Conservation (phyloP, 2,113 vertebrate species). For the Myodes glareolus region DNA sequence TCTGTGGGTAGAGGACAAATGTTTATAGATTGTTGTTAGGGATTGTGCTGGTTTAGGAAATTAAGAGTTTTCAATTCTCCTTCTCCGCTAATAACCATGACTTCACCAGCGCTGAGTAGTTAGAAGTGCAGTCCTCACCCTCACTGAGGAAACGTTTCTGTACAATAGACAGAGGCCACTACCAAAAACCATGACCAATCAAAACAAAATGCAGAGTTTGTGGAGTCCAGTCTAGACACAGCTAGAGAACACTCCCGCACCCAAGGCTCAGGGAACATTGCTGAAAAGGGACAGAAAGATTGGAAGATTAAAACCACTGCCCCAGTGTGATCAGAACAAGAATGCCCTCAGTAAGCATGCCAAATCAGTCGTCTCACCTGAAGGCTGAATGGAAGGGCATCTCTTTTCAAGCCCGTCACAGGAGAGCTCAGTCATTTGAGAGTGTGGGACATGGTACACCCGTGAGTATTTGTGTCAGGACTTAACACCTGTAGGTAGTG, state of each 20-base stretch:
- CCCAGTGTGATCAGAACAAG: not conserved
- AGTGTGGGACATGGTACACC: accelerated
- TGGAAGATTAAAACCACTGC: not conserved
- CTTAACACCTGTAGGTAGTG: accelerated
- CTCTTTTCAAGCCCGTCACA: not conserved
- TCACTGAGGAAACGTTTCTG: not conserved
- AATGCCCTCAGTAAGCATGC: too few species aligned
- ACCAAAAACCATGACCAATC: not conserved
- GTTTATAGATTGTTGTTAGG: not conserved
- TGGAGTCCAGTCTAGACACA: not conserved
- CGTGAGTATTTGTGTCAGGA: accelerated
- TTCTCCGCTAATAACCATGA: not conserved
- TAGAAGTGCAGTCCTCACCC: not conserved
- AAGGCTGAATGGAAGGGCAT: not conserved
- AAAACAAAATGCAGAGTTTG: not conserved
- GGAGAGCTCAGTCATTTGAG: not conserved
- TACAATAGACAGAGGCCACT: not conserved
- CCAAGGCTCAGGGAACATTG: not conserved
- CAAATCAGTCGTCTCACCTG: not conserved
- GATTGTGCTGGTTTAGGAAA: not conserved
- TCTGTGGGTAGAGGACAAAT: not conserved
- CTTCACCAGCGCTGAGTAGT: not conserved
- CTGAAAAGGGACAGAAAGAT: not conserved
- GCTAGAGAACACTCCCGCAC: not conserved
- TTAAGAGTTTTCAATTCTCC: not conserved